Evolutionary conservation across 2,888 invertebrate genomes (phyloP), one percentile per base, ranked within the genome.

Genomic region (Micoletzkya japonica): DNA sequence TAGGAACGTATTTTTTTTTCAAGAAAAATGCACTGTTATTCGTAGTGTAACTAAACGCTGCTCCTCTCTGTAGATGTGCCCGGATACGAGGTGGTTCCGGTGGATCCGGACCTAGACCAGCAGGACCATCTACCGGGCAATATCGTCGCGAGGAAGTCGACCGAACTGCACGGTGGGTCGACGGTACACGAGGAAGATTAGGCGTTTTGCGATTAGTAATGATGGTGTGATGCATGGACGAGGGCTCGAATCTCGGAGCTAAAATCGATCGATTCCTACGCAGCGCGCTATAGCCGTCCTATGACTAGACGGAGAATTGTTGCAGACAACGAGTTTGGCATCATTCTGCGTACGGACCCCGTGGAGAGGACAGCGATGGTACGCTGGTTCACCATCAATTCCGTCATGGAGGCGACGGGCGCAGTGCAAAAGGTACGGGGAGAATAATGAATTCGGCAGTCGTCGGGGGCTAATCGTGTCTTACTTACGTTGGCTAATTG

Each of bases 81-180:
- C 59, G 61, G 70, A 37, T 50, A 70, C 37, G n/a, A 10, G 26
- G 63, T 73, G 37, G 67, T 67, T 36, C 56, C 67, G 49, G 26
- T 54, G 28, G 70, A 73, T 4, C 70, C 68, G 4, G 73, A 73
- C 39, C 67, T 73, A 34, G 73, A 73, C 44, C 73, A 73, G 50
- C 54, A 70, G 57, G 67, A 73, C 36, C 73, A 73, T 56, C 54
- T 73, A n/a, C 70, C 70, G 1, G 70, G 67, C 39, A 59, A 44
- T 32, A 49, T 60, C 4, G 61, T 72, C 26, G 63, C 70, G 14
- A 70, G 39, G 52, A 70, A 70, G 57, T 26, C 17, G 10, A 26
- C 44, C 24, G 52, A 50, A 4, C 17, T 26, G 10, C 36, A 37
- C 58, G 30, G 39, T 24, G 17, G 24, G 59, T 59, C 10, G 34